Evolutionary conservation across 2,888 invertebrate species (phyloP), one percentile per base, ranked within the genome.

Genomic region (Thereva nobilitata): DNA sequence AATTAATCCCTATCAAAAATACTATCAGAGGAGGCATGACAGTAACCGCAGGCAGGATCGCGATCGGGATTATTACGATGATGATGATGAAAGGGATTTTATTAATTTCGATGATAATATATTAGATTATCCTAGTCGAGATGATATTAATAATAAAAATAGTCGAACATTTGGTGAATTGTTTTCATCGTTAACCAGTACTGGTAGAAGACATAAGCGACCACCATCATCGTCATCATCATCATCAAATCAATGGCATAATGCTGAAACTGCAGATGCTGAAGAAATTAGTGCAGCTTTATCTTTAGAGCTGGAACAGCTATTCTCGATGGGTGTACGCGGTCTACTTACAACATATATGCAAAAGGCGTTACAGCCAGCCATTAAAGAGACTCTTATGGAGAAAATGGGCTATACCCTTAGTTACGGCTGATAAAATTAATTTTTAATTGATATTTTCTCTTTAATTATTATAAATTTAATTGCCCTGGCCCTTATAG

Each of bases 401-500:
- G 85, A 90, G 70, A 91, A 92, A 76, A 89, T 93, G 89, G 93
- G 93, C 5, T 93, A 92, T 77, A 92, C 91, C 49, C 86, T 93
- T 74, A 92, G 92, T 66, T 93, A 93, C 77, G 93, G 93, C 69
- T 89, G 83, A 79, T 37, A 38, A 37, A 45, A 41, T 10, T 45
- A 72, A 84, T 90, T 93, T 82, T 95, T 94, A 79, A 96, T 94
- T 76, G 93, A 93, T 82, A 99, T 99, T 77, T 99, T 98, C 76
- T 97, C 90, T 84, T 99, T 96, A 79, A 98, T 84, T 82, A 93
- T 94, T 72, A 95, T 97, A 84, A 99, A 99, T 84, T 98, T 23
- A 23, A 23, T 23, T 23, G 23, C 23, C 23, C 23, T 23, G 1
- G 1, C 23, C 23, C 23, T 23, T 23, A 23, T 23, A 23, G 23